phyloP scores from a whole-genome alignment of 1,140 invertebrate species.

The Brachionus sp. region DNA sequence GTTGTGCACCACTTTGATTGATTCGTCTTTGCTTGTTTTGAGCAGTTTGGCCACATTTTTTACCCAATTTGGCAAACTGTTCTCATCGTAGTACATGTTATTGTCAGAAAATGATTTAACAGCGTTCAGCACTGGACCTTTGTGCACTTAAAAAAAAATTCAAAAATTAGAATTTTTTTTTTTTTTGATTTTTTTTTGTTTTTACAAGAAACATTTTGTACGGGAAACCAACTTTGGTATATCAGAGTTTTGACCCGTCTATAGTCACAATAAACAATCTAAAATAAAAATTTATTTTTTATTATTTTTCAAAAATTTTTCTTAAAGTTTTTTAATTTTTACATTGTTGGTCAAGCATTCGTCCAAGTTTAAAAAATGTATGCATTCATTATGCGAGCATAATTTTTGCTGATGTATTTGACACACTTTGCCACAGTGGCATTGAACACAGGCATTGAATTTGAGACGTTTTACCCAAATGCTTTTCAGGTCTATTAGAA shows the following conservation, averaged over 20 bases:
- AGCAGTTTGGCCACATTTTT: constrained; percentile 60
- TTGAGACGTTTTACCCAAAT: constrained; percentile 59
- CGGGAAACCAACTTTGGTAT: constrained; percentile 58
- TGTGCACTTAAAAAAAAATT: constrained; percentile 49
- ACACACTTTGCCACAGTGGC: constrained; percentile 58
- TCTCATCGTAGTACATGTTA: constrained; percentile 44
- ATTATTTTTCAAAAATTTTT: constrained; percentile 13
- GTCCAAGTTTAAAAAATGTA: constrained; percentile 60
- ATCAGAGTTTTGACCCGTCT: constrained; percentile 58
- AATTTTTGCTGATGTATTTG: constrained; percentile 51
- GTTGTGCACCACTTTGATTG: not conserved
- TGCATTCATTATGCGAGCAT: constrained; percentile 55
- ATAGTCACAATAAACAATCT: constrained; percentile 60
- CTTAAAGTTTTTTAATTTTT: constrained; percentile 28
- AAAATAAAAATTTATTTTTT: constrained; percentile 45
- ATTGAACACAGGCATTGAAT: constrained; percentile 55
- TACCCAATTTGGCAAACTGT: constrained; percentile 55
- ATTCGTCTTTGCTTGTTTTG: not conserved
- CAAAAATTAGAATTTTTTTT: constrained; percentile 2
- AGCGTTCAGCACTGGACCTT: constrained; percentile 51
- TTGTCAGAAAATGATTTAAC: constrained; percentile 48
- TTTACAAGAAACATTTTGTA: constrained; percentile 48
- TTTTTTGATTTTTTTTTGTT: not conserved
- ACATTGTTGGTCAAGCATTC: constrained; percentile 61
- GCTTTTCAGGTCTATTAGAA: constrained; percentile 55